Percentiles rank a stretch among this genome's conserved stretches.
phyloP scores from a whole-genome alignment of 2,888 invertebrate species.

The Cosmia trapezina region DNA sequence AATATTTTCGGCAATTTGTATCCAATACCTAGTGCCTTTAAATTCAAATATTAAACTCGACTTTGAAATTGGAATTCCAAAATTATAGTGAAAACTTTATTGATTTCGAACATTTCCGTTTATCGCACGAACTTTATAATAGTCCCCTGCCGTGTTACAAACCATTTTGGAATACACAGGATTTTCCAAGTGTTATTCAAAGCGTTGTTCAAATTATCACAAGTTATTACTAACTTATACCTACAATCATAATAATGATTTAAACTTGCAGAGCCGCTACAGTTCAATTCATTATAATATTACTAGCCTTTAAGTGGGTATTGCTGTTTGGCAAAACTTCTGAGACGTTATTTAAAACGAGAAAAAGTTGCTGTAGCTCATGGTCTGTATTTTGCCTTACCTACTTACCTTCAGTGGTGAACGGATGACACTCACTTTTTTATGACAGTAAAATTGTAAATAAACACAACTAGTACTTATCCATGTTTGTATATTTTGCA shows the following conservation, averaged over 20 bases:
- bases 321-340: not conserved
- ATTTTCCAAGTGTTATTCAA: slow-evolving; percentile 65
- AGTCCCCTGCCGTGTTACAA: slow-evolving; percentile 68
- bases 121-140: slow-evolving; percentile 63
- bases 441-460: slow-evolving; percentile 13
- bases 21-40: not conserved
- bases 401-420: slow-evolving; percentile 3
- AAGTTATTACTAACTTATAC: not conserved
- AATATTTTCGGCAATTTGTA: not conserved
- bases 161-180: slow-evolving; percentile 67
- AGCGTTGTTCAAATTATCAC: slow-evolving; percentile 12
- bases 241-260: not conserved
- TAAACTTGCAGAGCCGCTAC: not conserved
- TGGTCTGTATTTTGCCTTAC: not conserved
- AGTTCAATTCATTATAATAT: not conserved
- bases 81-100: slow-evolving; percentile 6
- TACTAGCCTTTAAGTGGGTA: not conserved
- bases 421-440: slow-evolving; percentile 4
- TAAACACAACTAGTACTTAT: slow-evolving; percentile 3
- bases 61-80: not conserved
- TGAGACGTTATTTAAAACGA: not conserved
- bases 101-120: not conserved
- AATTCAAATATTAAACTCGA: not conserved
- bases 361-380: not conserved
- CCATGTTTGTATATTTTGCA: slow-evolving; percentile 13